Evolutionary conservation across 2,888 invertebrate species (phyloP).

Genomic region (Parnassius apollo): DNA sequence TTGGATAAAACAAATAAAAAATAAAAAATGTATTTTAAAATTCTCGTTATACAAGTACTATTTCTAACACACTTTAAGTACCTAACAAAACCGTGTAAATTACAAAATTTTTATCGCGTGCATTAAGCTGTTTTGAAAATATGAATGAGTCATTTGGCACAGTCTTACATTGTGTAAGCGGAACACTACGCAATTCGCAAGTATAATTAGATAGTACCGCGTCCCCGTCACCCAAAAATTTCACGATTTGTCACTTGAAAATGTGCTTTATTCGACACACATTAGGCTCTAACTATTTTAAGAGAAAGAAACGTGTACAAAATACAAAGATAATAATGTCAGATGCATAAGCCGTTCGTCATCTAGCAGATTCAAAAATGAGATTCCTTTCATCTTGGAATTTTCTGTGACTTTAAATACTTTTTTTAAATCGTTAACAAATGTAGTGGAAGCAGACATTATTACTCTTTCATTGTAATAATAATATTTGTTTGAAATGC

Average conservation of each 20-base stretch:
- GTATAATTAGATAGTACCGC: constrained; percentile 23
- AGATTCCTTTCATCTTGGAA: too few relatives aligned
- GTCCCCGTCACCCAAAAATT: constrained; percentile 16
- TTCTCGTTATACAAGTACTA: too few relatives aligned
- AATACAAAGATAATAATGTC: constrained; percentile 1
- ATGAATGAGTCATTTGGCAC: constrained; percentile 27
- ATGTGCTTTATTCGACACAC: constrained; percentile 5
- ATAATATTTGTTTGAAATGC: too few relatives aligned
- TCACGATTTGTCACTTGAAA: constrained; percentile 4
- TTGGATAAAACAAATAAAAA: too few relatives aligned
- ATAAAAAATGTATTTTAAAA: too few relatives aligned
- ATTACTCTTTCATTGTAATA: too few relatives aligned
- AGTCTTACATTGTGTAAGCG: constrained; percentile 14
- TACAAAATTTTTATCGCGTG: constrained; percentile 15
- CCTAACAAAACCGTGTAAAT: constrained; percentile 5
- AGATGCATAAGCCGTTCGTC: too few relatives aligned
- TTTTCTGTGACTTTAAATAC: too few relatives aligned
- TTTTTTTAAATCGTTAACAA: too few relatives aligned
- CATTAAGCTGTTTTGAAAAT: constrained; percentile 13
- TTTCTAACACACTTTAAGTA: background rate
- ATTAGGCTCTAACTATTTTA: background rate
- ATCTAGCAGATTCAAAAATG: too few relatives aligned
- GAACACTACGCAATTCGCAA: constrained; percentile 23
- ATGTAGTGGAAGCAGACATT: too few relatives aligned
- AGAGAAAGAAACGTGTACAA: background rate